Conservation (phyloP, 2,797 vertebrate species). For the Lacerta agilis region DNA sequence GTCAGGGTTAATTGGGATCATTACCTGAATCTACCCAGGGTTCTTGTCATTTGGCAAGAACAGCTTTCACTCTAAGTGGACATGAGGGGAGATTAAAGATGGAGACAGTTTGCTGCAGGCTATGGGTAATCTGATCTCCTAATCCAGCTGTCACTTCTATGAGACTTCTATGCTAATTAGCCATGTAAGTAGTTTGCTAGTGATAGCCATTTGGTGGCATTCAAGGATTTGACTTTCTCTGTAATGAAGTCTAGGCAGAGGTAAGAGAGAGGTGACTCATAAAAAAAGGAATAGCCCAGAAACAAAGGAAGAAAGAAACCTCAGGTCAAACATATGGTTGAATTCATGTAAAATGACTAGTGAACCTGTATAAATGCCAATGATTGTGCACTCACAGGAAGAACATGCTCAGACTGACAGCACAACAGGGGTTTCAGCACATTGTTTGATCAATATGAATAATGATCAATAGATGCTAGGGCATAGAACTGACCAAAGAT, state of each 20-base stretch:
- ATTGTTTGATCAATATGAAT: neutral
- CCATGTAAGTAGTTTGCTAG: conserved; percentile 63
- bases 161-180: conserved; percentile 64
- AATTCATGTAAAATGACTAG: neutral
- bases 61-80: conserved; percentile 45
- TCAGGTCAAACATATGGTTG: neutral
- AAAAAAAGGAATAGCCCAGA: neutral
- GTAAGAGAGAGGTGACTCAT: neutral
- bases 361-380: neutral
- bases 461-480: neutral
- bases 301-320: neutral
- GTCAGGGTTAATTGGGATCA: conserved; percentile 37
- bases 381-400: neutral
- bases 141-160: conserved; percentile 66
- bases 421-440: neutral
- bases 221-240: conserved; percentile 65
- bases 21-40: conserved; percentile 56
- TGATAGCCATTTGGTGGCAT: conserved; percentile 62
- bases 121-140: conserved; percentile 62
- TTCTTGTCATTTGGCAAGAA: conserved; percentile 51
- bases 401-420: neutral
- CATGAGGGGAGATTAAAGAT: conserved; percentile 59
- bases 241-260: conserved; percentile 45
- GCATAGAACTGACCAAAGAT: no score
- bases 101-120: conserved; percentile 59